Percentiles rank a stretch among this genome's conserved stretches.
phyloP scores from a whole-genome alignment of 2,888 invertebrate genomes.

The Cryptosula pallasiana region DNA sequence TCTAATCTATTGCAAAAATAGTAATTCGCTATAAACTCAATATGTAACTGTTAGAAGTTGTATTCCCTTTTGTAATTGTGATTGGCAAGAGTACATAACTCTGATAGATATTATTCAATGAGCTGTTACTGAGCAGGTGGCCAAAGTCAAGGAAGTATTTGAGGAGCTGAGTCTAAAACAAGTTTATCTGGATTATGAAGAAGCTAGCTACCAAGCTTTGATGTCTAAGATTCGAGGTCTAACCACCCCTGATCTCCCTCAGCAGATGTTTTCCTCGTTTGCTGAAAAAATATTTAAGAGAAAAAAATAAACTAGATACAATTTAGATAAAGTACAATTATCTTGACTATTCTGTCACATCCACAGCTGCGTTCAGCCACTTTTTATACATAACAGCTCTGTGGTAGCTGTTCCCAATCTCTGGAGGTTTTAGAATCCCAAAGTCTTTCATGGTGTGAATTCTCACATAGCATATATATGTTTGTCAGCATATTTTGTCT shows the following conservation, averaged over 20 bases:
- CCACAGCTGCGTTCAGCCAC: no score
- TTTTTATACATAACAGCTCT: no score
- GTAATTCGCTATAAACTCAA: background rate
- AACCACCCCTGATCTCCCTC: conserved; percentile 36
- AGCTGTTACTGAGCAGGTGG: conserved; percentile 30
- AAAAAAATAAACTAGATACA: conserved; percentile 39
- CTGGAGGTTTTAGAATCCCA: no score
- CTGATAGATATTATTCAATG: background rate
- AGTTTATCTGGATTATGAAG: conserved; percentile 46
- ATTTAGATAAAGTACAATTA: no score
- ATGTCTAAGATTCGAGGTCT: conserved; percentile 36
- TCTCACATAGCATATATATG: no score
- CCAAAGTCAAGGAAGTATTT: conserved; percentile 43
- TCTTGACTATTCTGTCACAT: no score
- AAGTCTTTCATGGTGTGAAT: no score
- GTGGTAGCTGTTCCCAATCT: no score
- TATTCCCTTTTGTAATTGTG: background rate
- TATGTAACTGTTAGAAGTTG: background rate
- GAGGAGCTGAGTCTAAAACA: conserved; percentile 38
- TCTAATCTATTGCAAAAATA: background rate
- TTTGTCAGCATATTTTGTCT: no score
- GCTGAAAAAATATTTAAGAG: conserved; percentile 51
- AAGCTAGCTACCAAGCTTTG: conserved; percentile 41
- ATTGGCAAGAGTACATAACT: background rate
- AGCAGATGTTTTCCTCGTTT: conserved; percentile 44